Evolutionary conservation across 2,113 vertebrate species (phyloP).

Genomic region (Urocynchramus pylzowi): DNA sequence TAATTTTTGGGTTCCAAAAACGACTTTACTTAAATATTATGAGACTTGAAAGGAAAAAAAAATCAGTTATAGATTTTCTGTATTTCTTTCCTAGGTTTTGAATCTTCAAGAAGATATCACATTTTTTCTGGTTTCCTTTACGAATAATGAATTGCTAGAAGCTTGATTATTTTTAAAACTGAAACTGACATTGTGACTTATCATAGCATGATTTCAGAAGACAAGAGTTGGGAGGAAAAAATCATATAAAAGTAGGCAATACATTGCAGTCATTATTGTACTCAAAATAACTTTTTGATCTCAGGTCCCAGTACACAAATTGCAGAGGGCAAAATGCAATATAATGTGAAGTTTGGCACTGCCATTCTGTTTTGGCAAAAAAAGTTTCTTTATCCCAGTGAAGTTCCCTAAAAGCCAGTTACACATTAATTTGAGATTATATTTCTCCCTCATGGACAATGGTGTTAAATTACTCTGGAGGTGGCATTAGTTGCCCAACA

Average conservation of each 20-base stretch:
- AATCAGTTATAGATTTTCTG: not conserved
- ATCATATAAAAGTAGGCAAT: not conserved
- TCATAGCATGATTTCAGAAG: not conserved
- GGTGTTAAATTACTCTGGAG: not conserved
- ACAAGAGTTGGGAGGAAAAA: not conserved
- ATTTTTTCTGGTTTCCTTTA: not conserved
- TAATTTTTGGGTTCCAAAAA: not conserved
- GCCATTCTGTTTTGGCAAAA: not conserved
- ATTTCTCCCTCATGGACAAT: not conserved
- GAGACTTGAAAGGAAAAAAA: not conserved
- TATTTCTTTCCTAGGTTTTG: not conserved
- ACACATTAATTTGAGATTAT: not conserved
- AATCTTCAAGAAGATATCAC: not conserved
- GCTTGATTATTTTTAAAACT: not conserved
- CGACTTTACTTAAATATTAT: not conserved
- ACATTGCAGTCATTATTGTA: not conserved
- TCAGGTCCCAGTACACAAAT: not conserved
- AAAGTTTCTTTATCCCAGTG: not conserved
- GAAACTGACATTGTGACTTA: slow-evolving; percentile 1
- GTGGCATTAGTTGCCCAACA: not conserved
- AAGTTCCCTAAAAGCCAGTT: not conserved
- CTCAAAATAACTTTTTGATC: not conserved
- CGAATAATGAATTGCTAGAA: not conserved
- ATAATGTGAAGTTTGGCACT: not conserved
- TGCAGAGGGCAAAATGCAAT: not conserved